phyloP scores from a whole-genome alignment of 2,797 vertebrate genomes.

The Sebastes glaucus region DNA sequence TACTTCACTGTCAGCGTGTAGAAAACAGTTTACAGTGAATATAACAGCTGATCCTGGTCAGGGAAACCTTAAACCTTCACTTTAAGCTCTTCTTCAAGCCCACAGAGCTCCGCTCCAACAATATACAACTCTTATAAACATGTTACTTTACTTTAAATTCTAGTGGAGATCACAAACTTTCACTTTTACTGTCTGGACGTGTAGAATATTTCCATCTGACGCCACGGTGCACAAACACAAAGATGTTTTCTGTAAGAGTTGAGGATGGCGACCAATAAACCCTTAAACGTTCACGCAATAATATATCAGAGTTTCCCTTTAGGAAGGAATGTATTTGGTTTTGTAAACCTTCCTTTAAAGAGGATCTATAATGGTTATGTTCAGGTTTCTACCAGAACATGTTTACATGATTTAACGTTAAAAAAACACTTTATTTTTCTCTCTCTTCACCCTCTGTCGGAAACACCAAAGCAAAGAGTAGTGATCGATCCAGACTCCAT shows the following conservation, averaged over 20 bases:
- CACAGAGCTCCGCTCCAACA: neutral
- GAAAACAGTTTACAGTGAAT: neutral
- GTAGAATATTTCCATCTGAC: neutral
- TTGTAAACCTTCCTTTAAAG: too few relatives aligned
- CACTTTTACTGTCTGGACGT: neutral
- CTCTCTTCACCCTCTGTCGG: too few relatives aligned
- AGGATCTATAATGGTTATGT: too few relatives aligned
- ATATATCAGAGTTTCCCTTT: neutral
- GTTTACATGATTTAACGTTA: too few relatives aligned
- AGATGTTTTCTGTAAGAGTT: neutral
- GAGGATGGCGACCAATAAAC: neutral
- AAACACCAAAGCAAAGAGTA: too few relatives aligned
- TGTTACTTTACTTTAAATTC: neutral
- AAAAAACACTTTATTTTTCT: too few relatives aligned
- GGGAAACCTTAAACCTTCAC: constrained; percentile 3
- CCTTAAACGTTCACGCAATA: neutral
- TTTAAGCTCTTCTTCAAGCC: neutral
- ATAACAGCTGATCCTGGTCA: neutral
- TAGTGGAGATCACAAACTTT: neutral
- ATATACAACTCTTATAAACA: neutral
- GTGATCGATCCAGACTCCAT: too few relatives aligned
- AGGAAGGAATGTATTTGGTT: neutral
- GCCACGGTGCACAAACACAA: neutral
- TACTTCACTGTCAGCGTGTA: neutral
- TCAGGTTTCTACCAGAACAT: too few relatives aligned